Percentiles rank a stretch among this genome's conserved stretches.
Evolutionary conservation across 2,888 invertebrate species (phyloP).

Genomic region (Amphimallon solstitiale): DNA sequence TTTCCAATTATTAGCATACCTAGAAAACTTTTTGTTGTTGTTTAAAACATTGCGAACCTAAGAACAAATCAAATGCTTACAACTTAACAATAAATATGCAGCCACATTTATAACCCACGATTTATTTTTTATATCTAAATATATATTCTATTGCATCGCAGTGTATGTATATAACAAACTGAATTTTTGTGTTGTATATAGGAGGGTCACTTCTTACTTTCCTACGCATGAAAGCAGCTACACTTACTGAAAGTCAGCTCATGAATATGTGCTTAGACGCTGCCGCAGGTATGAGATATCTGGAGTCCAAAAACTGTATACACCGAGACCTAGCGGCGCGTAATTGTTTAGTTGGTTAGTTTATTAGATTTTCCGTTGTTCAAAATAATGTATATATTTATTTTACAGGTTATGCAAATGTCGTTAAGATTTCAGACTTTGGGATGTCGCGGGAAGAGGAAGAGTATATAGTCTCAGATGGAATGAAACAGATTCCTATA

Average conservation of each 20-base stretch:
- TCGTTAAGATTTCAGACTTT: conserved; percentile 97
- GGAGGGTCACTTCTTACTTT: conserved; percentile 93
- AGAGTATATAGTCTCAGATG: conserved; percentile 96
- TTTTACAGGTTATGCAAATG: conserved; percentile 76
- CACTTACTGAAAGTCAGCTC: conserved; percentile 70
- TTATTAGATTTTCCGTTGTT: not conserved
- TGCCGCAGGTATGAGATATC: conserved; percentile 93
- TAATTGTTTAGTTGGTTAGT: conserved; percentile 85
- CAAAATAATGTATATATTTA: not conserved
- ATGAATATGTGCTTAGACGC: conserved; percentile 94
- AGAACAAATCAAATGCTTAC: no score
- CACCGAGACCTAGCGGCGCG: conserved; percentile 95
- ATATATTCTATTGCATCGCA: not conserved
- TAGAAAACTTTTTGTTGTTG: no score
- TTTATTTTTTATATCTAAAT: not conserved
- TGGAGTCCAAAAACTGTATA: conserved; percentile 95
- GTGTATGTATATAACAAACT: not conserved
- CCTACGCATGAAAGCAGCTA: conserved; percentile 80
- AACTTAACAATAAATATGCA: no score
- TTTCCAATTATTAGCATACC: no score
- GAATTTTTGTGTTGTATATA: conserved; percentile 55
- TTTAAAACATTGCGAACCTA: no score
- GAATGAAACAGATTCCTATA: conserved; percentile 98
- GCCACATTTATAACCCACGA: no score
- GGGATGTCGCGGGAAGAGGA: conserved; percentile 98